Base-by-base conservation (phyloP, 1,140 invertebrate genomes). In the Spodoptera litura region DNA sequence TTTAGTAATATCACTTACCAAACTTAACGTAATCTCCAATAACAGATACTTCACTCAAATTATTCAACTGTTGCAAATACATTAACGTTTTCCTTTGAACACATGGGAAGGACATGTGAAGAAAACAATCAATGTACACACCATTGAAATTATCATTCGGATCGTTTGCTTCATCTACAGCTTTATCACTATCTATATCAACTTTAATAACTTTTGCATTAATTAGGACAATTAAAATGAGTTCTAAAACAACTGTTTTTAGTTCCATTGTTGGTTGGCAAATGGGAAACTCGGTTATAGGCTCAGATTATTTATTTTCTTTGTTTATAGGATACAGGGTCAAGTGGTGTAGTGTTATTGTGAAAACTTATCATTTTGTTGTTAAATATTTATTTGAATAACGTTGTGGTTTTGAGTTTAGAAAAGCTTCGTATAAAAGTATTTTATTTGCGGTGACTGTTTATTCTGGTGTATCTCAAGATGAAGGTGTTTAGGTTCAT, bases 11-110 rank as follows among this genome's bases (percentile, higher is more conserved):
- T 9, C 12, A 86, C 87, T 94, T 94, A 88, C 96, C 95, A 51
- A 96, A 93, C 76, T 95, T 95, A 2, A 96, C 85, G 71, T 92
- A 91, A 59, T 94, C 92, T 0, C 95, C 95, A 12, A 95, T 84
- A 15, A 96, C 83, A 8, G 91, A 94, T 35, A 96, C 91, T 80
- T 96, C 95, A 27, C 93, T 91, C 12, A 96, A 83, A 9, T 84
- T 83, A 77, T 95, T 92, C 20, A 96, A 85, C 12, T 90, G 87
- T 20, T 95, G 93, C 11, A 96, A 81, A 82, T 95, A 96, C 68
- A 91, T 78, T 12, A 95, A 84, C 3, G 96, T 91, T 80, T 95
- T 94, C 51, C 92, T 95, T 78, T 95, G 95, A 15, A 95, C 85
- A 78, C 96, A 96, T 13, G 83, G 79, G 6, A 95, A 91, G 0